These are phyloP conservation scores for Epinotia demarniana DNA, from an alignment of 2,888 invertebrate species.

Conservation along the genomic window DNA sequence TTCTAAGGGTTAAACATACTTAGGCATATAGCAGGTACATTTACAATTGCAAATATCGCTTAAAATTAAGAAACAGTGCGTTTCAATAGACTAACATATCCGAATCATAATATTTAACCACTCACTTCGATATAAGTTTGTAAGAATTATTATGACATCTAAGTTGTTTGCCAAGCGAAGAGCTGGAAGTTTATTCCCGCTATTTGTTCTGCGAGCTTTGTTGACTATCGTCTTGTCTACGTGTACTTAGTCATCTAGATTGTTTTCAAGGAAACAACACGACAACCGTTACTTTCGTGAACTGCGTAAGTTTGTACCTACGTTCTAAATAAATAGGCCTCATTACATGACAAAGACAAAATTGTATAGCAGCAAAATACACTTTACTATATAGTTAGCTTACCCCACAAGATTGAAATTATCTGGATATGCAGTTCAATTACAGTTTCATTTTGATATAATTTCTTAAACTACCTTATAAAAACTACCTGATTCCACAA, in stretches of 20 bases:
- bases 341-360: not conserved
- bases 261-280: constrained; percentile 18
- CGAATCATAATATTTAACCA: constrained; percentile 1
- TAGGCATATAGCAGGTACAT: too few relatives aligned
- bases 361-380: not conserved
- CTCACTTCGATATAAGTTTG: constrained; percentile 19
- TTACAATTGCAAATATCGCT: not conserved
- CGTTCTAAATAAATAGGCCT: not conserved
- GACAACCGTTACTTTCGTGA: not conserved
- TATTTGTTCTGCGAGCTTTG: constrained; percentile 35
- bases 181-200: constrained; percentile 22
- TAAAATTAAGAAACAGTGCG: not conserved
- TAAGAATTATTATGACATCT: constrained; percentile 23
- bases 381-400: too few relatives aligned
- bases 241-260: constrained; percentile 25
- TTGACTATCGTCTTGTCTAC: constrained; percentile 32
- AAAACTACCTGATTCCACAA: not conserved
- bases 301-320: not conserved
- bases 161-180: constrained; percentile 34
- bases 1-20: too few relatives aligned
- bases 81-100: not conserved
- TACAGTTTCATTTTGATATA: too few relatives aligned
- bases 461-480: not conserved
- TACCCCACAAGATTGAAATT: too few relatives aligned
- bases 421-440: too few relatives aligned